phyloP scores from a whole-genome alignment of 2,113 vertebrate species.

The Melanocharis versteri region DNA sequence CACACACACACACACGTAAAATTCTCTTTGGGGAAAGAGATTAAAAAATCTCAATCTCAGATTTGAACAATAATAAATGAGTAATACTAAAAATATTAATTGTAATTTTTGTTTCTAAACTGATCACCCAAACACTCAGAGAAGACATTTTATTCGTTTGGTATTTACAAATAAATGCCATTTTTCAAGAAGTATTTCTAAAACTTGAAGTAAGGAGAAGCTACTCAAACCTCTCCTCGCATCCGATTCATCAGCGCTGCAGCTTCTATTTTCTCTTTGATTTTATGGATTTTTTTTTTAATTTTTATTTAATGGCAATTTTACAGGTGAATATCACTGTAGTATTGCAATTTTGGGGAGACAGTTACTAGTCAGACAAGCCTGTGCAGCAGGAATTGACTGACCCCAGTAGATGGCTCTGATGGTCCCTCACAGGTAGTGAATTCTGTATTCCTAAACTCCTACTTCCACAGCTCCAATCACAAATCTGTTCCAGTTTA shows the following conservation, averaged over 20 bases:
- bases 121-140: not conserved
- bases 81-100: not conserved
- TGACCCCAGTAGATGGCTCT: constrained; percentile 62
- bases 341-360: not conserved
- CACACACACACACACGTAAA: accelerated
- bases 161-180: not conserved
- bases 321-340: not conserved
- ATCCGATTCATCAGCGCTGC: not conserved
- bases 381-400: not conserved
- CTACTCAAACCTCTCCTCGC: not conserved
- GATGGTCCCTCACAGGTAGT: constrained; percentile 16
- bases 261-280: not conserved
- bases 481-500: not conserved
- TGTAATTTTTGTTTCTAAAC: not conserved
- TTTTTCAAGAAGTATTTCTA: not conserved
- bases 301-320: not conserved
- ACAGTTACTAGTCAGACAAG: not conserved
- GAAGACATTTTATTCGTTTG: not conserved
- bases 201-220: not conserved
- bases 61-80: not conserved
- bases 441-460: not conserved
- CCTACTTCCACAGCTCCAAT: not conserved
- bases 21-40: not conserved
- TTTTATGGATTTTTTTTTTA: not conserved
- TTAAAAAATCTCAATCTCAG: not conserved